Evolutionary conservation across 2,113 vertebrate species (phyloP).

Genomic region (Platanista minor): DNA sequence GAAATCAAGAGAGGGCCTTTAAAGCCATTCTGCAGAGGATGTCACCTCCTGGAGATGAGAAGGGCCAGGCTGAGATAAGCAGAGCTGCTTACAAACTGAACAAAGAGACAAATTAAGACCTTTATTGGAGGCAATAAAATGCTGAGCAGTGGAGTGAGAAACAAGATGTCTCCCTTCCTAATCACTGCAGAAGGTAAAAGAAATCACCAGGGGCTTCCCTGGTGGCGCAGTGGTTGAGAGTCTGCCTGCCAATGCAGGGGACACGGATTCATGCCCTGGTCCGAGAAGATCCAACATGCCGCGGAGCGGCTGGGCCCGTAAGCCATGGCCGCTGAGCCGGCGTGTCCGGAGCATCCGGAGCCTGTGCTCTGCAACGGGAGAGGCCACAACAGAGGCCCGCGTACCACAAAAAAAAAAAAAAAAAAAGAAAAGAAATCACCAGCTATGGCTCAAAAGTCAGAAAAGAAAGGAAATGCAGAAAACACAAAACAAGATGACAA

Average conservation of each 20-base stretch:
- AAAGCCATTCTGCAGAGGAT: conserved; percentile 9
- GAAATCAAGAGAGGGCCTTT: conserved; percentile 52
- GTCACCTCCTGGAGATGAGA: background rate
- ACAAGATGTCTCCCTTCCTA: conserved; percentile 67
- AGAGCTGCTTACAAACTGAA: conserved; percentile 55
- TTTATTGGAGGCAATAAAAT: conserved; percentile 42
- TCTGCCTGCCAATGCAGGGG: too few species aligned
- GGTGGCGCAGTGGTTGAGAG: too few species aligned
- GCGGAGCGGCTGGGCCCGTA: too few species aligned
- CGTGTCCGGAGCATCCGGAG: too few species aligned
- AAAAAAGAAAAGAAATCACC: conserved; percentile 56
- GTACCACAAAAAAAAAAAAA: too few species aligned
- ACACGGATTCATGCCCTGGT: too few species aligned
- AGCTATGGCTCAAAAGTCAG: conserved; percentile 48
- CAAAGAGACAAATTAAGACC: conserved; percentile 53
- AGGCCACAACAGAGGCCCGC: too few species aligned
- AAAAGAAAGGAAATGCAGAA: conserved; percentile 56
- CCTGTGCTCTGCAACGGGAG: too few species aligned
- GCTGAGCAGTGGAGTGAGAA: conserved; percentile 54
- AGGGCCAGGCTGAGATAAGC: conserved; percentile 48
- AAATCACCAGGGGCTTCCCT: conserved; percentile 47
- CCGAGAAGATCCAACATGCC: too few species aligned
- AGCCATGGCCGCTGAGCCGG: too few species aligned
- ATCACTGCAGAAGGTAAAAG: conserved; percentile 50
- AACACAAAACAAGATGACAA: conserved; percentile 21